Evolutionary conservation across 2,888 invertebrate genomes (phyloP).

Genomic region (Cheilosia variabilis): DNA sequence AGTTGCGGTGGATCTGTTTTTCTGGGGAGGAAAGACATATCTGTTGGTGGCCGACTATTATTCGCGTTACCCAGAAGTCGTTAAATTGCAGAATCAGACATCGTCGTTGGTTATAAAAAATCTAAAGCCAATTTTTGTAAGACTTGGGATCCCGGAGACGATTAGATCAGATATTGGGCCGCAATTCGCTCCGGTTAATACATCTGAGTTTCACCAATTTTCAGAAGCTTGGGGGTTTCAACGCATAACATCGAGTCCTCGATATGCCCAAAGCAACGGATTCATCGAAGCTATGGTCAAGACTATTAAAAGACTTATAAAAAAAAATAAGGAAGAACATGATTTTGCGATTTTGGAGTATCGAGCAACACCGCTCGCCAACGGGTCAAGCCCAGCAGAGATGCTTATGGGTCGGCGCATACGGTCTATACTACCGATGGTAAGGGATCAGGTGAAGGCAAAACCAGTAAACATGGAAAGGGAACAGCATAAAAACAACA

Average conservation of each 20-base stretch:
- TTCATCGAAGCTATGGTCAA: not conserved
- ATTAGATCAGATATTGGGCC: not conserved
- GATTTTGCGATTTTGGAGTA: too few relatives aligned
- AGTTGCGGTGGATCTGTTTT: too few relatives aligned
- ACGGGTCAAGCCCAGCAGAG: not conserved
- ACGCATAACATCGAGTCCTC: not conserved
- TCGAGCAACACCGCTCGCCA: not conserved
- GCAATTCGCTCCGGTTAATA: not conserved
- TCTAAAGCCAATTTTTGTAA: not conserved
- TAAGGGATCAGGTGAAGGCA: too few relatives aligned
- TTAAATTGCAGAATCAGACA: not conserved
- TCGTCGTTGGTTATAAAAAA: not conserved
- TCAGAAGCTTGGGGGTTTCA: not conserved
- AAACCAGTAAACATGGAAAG: too few relatives aligned
- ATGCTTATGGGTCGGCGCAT: too few relatives aligned
- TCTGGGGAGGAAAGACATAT: not conserved
- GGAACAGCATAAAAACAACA: too few relatives aligned
- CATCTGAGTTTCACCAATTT: not conserved
- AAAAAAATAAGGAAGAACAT: not conserved
- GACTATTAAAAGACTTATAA: not conserved
- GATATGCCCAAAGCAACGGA: not conserved
- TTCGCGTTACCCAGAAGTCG: not conserved
- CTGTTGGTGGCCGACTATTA: not conserved
- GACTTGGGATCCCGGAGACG: not conserved
- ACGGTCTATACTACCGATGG: too few relatives aligned